These are phyloP conservation scores for Oreotrochilus melanogaster DNA, from an alignment of 2,113 vertebrate genomes.

Conservation along the genomic window DNA sequence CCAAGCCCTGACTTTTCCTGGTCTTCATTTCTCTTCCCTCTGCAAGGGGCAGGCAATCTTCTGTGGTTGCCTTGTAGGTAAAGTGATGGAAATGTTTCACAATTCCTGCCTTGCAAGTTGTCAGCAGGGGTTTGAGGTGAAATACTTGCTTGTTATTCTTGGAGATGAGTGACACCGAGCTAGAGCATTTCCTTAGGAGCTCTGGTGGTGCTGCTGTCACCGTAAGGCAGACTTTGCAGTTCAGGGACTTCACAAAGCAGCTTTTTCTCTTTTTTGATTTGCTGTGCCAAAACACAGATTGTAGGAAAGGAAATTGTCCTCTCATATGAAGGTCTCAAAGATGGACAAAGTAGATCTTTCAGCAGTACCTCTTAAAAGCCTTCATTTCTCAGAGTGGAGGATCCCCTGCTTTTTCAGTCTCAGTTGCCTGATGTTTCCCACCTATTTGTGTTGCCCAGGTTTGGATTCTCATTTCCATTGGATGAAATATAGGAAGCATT, in stretches of 20 bases:
- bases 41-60: neutral
- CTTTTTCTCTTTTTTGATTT: neutral
- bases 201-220: neutral
- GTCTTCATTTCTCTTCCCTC: neutral
- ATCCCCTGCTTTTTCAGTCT: neutral
- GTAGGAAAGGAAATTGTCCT: neutral
- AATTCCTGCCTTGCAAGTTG: neutral
- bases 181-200: neutral
- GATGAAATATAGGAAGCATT: neutral
- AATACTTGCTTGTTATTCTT: slow-evolving; percentile 14
- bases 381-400: neutral
- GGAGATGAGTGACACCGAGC: neutral
- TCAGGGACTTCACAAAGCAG: neutral
- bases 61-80: neutral
- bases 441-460: neutral
- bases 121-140: neutral
- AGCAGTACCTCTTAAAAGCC: neutral
- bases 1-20: neutral
- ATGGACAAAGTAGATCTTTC: neutral
- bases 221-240: neutral
- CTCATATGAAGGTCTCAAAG: neutral
- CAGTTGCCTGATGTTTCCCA: neutral
- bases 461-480: neutral
- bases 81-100: neutral
- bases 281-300: neutral